A percentile compares a stretch with the other conserved stretches of the same genome.
Evolutionary conservation across 2,113 vertebrate species (phyloP).

Genomic region (Macaca nemestrina): DNA sequence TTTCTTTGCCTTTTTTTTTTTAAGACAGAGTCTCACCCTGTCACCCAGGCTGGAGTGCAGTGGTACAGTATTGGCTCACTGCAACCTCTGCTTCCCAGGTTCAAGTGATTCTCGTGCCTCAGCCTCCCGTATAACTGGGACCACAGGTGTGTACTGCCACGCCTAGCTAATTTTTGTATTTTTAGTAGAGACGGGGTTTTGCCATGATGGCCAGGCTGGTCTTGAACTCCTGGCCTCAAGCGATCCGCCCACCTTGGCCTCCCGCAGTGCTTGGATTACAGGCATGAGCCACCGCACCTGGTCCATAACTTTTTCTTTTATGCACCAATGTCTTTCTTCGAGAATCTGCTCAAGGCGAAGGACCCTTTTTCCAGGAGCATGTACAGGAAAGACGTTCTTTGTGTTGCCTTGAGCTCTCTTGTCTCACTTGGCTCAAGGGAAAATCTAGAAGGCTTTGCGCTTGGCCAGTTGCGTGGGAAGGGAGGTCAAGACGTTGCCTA

Average conservation of each 20-base stretch:
- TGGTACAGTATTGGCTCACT: not conserved
- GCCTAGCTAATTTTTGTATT: not conserved
- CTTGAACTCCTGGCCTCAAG: not conserved
- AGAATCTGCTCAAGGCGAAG: not conserved
- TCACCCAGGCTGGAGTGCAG: not conserved
- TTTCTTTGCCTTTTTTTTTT: not conserved
- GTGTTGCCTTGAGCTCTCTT: not conserved
- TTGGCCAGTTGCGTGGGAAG: not conserved
- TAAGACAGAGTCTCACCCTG: not conserved
- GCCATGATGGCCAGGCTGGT: not conserved
- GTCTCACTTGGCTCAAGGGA: not conserved
- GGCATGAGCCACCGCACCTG: not conserved
- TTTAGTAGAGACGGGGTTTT: not conserved
- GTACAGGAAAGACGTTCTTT: not conserved
- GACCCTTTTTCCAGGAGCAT: not conserved
- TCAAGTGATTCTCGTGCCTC: not conserved
- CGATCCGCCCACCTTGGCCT: not conserved
- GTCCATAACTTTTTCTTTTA: not conserved
- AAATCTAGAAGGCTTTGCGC: not conserved
- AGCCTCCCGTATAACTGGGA: not conserved
- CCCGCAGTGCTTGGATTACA: not conserved
- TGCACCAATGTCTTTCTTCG: not conserved
- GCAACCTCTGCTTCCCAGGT: not conserved
- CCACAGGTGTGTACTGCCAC: not conserved
- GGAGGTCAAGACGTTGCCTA: not conserved